Conservation (phyloP, 2,888 invertebrate species). For the Epirrhoe alternata region DNA sequence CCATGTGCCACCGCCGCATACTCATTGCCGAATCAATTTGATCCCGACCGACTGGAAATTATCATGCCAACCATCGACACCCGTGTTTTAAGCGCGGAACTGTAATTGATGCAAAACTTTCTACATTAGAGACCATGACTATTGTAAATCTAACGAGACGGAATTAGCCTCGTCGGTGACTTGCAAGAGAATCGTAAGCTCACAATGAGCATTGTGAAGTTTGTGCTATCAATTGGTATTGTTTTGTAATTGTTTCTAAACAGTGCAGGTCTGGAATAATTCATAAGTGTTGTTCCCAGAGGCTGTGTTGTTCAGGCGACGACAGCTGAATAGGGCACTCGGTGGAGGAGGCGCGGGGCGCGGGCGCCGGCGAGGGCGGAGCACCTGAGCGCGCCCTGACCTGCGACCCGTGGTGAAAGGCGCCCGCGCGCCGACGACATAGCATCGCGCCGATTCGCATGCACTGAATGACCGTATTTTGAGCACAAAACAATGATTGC, state of each 20-base stretch:
- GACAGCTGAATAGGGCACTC: constrained; percentile 82
- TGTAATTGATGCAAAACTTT: constrained; percentile 50
- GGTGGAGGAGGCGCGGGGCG: constrained; percentile 58
- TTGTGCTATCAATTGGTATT: constrained; percentile 77
- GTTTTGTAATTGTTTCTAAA: constrained; percentile 82
- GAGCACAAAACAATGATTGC: constrained; percentile 47
- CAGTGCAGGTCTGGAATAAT: constrained; percentile 77
- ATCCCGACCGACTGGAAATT: constrained; percentile 75
- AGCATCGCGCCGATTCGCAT: constrained; percentile 67
- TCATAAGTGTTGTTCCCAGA: constrained; percentile 78
- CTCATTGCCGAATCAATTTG: constrained; percentile 70
- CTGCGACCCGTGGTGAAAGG: constrained; percentile 84
- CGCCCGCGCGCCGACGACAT: constrained; percentile 75
- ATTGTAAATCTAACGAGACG: constrained; percentile 44
- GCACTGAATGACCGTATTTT: constrained; percentile 68
- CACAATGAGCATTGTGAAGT: constrained; percentile 75
- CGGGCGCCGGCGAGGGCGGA: constrained; percentile 68
- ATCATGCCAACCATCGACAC: constrained; percentile 60
- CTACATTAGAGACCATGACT: constrained; percentile 52
- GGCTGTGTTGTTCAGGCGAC: constrained; percentile 72
- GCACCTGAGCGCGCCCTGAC: constrained; percentile 85
- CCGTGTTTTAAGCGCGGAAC: constrained; percentile 45
- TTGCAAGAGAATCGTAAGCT: constrained; percentile 58
- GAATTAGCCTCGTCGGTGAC: constrained; percentile 45
- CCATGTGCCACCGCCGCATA: constrained; percentile 69